Evolutionary conservation across 1,140 invertebrate species (phyloP), one percentile per base, ranked within the genome.

Genomic region (Calephelis virginiensis): DNA sequence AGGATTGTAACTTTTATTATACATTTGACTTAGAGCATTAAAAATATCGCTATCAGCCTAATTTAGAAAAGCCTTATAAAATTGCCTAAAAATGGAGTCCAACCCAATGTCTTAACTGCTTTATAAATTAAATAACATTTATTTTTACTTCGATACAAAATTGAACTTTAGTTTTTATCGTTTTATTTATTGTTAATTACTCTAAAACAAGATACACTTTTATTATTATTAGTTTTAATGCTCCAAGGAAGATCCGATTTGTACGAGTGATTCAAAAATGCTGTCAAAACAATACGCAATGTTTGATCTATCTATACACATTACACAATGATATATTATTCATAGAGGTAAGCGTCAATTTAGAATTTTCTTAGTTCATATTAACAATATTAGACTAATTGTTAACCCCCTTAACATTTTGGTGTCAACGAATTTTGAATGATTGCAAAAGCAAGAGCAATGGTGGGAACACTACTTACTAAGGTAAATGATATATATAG

Each of bases 1-100:
- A 59, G 7, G 53, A 64, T 70, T 74, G 74, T 75, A 80, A 74
- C 73, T 72, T 66, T 72, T 70, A 74, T 76, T 72, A 78, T 73
- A 71, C 61, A 76, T 71, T 80, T 78, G 77, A 76, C 74, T 71
- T 68, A 59, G 53, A 59, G 53, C 53, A 59, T 59, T 59, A 59
- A 59, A 59, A 59, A 59, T 59, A 59, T 59, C 53, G 11, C 53
- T 59, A 59, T 37, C 53, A 59, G 53, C 53, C 53, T 59, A 59
- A 12, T 37, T 59, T 59, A 12, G 28, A 59, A 59, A 12, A 59
- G 53, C 53, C 11, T 59, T 59, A 37, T 17, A 59, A 59, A 59
- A 59, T 59, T 59, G 28, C 53, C 53, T 59, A 59, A 59, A 53
- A 59, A 59, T 59, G 53, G 28, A 28, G 28, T 59, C 53, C 1